Percentiles rank a stretch among this genome's conserved stretches.
phyloP scores from a whole-genome alignment of 1,140 invertebrate genomes.

The Caenorhabditis brenneri region DNA sequence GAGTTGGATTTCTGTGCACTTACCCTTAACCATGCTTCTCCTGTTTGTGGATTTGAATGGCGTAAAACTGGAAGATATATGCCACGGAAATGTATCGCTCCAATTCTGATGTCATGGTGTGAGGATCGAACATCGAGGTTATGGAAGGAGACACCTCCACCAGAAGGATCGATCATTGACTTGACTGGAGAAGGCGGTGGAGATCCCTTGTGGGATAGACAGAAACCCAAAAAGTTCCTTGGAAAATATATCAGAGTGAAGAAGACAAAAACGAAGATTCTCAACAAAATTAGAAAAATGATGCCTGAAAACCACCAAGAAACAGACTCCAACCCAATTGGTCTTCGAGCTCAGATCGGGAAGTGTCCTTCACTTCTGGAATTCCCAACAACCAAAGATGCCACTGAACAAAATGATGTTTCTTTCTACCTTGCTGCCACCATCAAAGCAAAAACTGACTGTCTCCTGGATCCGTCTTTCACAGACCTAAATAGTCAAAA shows the following conservation, averaged over 20 bases:
- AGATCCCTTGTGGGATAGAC: conserved; percentile 45
- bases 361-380: conserved; percentile 58
- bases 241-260: conserved; percentile 63
- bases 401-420: conserved; percentile 76
- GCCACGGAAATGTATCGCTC: conserved; percentile 87
- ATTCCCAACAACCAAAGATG: conserved; percentile 25
- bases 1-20: conserved; percentile 60
- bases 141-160: conserved; percentile 95
- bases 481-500: conserved; percentile 63
- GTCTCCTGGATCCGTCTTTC: conserved; percentile 84
- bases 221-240: conserved; percentile 62
- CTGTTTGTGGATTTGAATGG: conserved; percentile 70
- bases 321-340: conserved; percentile 50
- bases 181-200: conserved; percentile 44
- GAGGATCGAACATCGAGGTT: conserved; percentile 96
- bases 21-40: conserved; percentile 67
- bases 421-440: conserved; percentile 97
- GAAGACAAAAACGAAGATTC: conserved; percentile 62
- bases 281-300: conserved; percentile 60
- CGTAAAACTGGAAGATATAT: conserved; percentile 61
- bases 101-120: conserved; percentile 96
- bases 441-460: conserved; percentile 97
- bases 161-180: conserved; percentile 86
- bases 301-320: conserved; percentile 60
- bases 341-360: conserved; percentile 45